Percentiles rank a stretch among this genome's conserved stretches.
phyloP scores from a whole-genome alignment of 2,113 vertebrate genomes.

The Esox niger region DNA sequence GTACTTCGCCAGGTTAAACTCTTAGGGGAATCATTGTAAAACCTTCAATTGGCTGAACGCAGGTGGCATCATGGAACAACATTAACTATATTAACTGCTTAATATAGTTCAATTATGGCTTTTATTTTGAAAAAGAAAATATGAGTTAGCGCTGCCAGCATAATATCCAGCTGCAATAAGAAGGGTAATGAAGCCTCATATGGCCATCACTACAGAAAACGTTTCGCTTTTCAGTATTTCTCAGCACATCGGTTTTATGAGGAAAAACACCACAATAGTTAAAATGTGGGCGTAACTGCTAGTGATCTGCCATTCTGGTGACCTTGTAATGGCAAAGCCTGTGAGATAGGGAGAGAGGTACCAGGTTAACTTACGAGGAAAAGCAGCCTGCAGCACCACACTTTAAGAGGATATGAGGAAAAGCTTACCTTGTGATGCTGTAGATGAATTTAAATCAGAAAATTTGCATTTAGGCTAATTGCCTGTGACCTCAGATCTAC shows the following conservation, averaged over 20 bases:
- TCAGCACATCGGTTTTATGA: constrained; percentile 34
- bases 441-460: neutral
- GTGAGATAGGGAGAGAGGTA: neutral
- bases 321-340: neutral
- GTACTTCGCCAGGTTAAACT: neutral
- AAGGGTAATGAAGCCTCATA: no score
- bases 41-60: constrained; percentile 39
- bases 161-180: no score
- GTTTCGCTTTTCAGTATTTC: constrained; percentile 19
- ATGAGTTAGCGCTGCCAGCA: no score
- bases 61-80: constrained; percentile 46
- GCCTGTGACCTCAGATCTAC: constrained; percentile 13
- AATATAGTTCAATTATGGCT: no score
- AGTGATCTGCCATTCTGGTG: constrained; percentile 5
- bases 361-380: neutral
- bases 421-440: neutral
- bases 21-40: constrained; percentile 14
- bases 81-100: no score
- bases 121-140: no score
- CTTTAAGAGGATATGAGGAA: no score
- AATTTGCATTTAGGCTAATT: constrained; percentile 22
- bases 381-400: neutral
- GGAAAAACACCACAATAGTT: constrained; percentile 43
- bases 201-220: no score
- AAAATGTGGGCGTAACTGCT: constrained; percentile 14